phyloP scores from a whole-genome alignment of 1,140 invertebrate species.

The Drosophila arizonae region DNA sequence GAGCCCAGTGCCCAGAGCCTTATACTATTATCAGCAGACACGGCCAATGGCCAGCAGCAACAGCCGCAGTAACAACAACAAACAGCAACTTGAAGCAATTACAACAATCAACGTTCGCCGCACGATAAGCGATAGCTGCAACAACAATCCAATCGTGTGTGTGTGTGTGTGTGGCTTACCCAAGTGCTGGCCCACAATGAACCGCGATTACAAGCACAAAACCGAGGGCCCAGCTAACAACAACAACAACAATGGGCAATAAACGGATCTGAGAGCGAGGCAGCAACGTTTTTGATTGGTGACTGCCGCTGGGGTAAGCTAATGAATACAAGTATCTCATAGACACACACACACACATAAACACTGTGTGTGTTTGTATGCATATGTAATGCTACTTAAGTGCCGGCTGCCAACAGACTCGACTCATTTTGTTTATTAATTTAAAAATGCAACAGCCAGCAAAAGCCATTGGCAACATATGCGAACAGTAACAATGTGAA shows the following conservation, averaged over 20 bases:
- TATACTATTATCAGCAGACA: conserved; percentile 30
- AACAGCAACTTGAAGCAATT: conserved; percentile 48
- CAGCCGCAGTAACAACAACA: conserved; percentile 3
- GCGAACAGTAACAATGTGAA: conserved; percentile 12
- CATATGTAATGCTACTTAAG: conserved; percentile 23
- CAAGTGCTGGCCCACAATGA: conserved; percentile 45
- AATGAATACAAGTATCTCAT: conserved; percentile 51
- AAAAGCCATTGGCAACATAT: conserved; percentile 44
- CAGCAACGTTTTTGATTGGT: conserved; percentile 47
- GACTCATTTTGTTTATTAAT: conserved; percentile 46
- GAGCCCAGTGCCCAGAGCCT: conserved; percentile 1
- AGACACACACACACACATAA: conserved; percentile 20
- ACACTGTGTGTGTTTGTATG: background rate
- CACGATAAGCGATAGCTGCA: conserved; percentile 40
- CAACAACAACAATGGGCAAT: conserved; percentile 37
- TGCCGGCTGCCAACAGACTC: conserved; percentile 27
- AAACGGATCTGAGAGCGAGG: conserved; percentile 35
- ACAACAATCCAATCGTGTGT: conserved; percentile 4
- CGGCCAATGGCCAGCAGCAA: conserved; percentile 34
- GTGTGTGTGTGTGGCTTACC: conserved; percentile 18
- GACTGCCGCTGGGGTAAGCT: conserved; percentile 31
- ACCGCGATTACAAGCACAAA: conserved; percentile 53
- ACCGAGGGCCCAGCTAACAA: conserved; percentile 28
- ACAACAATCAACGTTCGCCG: conserved; percentile 52
- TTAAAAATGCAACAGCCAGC: conserved; percentile 39